Evolutionary conservation across 2,113 vertebrate genomes (phyloP).

Genomic region (Suricata suricatta): DNA sequence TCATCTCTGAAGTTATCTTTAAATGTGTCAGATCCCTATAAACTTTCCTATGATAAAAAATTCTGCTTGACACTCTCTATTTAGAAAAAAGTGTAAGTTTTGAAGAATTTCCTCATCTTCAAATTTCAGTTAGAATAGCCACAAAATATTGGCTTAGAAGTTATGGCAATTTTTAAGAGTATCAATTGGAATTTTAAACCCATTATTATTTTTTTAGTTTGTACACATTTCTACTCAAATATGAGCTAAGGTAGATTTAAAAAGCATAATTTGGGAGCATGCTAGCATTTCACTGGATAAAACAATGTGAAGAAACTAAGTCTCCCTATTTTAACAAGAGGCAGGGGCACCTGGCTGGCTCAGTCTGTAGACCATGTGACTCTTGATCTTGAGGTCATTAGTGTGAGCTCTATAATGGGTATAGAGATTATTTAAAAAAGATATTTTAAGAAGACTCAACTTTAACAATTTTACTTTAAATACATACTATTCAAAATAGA

Average conservation of each 20-base stretch:
- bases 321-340: background rate
- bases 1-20: background rate
- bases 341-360: background rate
- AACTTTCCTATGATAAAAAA: background rate
- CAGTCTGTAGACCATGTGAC: background rate
- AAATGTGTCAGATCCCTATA: background rate
- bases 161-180: background rate
- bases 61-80: background rate
- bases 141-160: background rate
- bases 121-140: background rate
- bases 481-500: conserved; percentile 6
- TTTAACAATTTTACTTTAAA: background rate
- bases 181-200: background rate
- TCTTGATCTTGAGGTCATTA: background rate
- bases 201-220: background rate
- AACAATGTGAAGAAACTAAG: background rate
- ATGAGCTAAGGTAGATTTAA: background rate
- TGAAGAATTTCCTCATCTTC: background rate
- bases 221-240: background rate
- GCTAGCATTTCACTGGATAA: background rate
- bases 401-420: background rate
- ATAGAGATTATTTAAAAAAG: background rate
- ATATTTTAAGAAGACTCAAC: background rate
- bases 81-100: background rate
- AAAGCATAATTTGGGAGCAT: background rate